phyloP scores from a whole-genome alignment of 2,113 vertebrate genomes.

The Prunella fulvescens region DNA sequence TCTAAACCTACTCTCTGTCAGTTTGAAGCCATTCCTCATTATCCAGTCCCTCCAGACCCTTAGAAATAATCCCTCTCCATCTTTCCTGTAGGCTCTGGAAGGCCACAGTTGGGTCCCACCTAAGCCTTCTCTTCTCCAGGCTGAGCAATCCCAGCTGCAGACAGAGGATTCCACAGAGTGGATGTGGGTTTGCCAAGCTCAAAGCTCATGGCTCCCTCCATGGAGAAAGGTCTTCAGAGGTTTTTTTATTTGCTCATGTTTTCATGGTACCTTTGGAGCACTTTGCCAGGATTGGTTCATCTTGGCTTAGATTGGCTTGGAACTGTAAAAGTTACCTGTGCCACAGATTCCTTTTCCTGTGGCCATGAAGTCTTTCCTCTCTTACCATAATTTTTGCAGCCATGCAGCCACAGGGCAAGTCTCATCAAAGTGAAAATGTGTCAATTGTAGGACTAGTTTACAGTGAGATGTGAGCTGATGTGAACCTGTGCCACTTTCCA shows the following conservation, averaged over 20 bases:
- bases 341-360: neutral
- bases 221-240: neutral
- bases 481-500: neutral
- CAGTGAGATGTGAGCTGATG: neutral
- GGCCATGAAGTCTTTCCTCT: neutral
- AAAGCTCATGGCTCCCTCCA: neutral
- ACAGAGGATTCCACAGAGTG: neutral
- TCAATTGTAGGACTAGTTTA: neutral
- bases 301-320: neutral
- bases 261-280: neutral
- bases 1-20: neutral
- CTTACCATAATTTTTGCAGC: accelerated
- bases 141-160: neutral
- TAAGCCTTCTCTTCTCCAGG: neutral
- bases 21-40: neutral
- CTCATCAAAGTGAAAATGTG: neutral
- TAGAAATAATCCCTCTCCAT: too few relatives aligned
- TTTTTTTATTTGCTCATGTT: neutral
- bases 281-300: neutral
- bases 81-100: neutral
- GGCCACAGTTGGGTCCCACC: accelerated
- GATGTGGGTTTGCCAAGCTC: neutral
- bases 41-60: neutral
- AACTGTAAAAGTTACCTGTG: neutral
- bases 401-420: neutral